A percentile compares a stretch with the other conserved stretches of the same genome.
Conservation (phyloP, 2,113 vertebrate genomes). For the Rhagologus leucostigma region DNA sequence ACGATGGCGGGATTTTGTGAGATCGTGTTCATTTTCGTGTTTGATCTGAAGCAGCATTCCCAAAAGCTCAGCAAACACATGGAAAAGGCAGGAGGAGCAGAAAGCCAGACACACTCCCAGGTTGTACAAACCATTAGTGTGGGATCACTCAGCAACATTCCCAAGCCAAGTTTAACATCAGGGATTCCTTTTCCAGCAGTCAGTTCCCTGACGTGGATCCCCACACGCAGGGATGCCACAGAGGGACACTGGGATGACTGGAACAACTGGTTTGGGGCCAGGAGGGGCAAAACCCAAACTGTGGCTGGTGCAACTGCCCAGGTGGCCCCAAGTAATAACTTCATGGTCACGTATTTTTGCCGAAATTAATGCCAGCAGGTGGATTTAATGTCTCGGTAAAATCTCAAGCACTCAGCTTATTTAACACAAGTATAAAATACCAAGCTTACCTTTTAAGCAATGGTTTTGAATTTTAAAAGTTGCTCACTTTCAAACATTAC, state of each 20-base stretch:
- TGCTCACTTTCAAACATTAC: background rate
- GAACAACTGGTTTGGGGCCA: background rate
- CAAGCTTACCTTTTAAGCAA: background rate
- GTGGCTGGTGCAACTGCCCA: background rate
- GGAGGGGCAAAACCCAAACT: background rate
- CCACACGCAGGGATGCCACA: background rate
- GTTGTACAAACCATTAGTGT: background rate
- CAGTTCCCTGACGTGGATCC: accelerated
- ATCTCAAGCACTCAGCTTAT: background rate
- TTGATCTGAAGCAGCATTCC: background rate
- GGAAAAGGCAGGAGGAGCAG: background rate
- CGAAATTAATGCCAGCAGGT: background rate
- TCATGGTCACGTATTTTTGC: background rate
- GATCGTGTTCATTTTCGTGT: background rate
- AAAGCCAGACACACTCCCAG: background rate
- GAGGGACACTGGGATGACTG: background rate
- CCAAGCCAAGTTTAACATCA: background rate
- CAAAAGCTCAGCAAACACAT: background rate
- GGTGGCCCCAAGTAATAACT: background rate
- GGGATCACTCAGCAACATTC: background rate
- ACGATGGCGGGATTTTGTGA: background rate
- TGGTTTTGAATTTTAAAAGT: background rate
- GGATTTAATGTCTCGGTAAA: background rate
- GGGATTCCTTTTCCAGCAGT: background rate
- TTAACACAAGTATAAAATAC: background rate